Percentiles rank a stretch among this genome's conserved stretches.
Evolutionary conservation across 2,888 invertebrate genomes (phyloP).

Genomic region (Adelognathus sp.): DNA sequence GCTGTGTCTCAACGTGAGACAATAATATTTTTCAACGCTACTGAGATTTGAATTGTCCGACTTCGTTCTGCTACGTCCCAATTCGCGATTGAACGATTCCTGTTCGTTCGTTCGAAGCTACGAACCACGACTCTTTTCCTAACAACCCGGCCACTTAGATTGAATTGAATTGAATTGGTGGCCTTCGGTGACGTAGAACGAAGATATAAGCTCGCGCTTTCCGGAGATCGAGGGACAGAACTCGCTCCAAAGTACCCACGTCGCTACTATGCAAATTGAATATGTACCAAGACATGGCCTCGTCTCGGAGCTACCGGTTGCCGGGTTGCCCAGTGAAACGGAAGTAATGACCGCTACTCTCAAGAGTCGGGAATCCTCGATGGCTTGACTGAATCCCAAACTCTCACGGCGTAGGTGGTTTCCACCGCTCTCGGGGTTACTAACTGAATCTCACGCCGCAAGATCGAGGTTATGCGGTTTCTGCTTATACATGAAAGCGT

Average conservation of each 20-base stretch:
- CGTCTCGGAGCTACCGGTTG: slow-evolving; percentile 7
- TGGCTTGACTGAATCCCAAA: slow-evolving; percentile 10
- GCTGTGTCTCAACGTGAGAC: too few species aligned
- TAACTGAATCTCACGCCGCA: slow-evolving; percentile 22
- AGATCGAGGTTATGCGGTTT: slow-evolving; percentile 11
- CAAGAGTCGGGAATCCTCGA: slow-evolving; percentile 25
- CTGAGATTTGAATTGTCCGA: too few species aligned
- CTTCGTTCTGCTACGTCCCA: too few species aligned
- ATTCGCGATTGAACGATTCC: not conserved
- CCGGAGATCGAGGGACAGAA: not conserved
- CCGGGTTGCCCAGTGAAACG: slow-evolving; percentile 33
- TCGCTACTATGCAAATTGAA: slow-evolving; percentile 50
- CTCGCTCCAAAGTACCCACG: slow-evolving; percentile 10
- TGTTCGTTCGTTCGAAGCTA: not conserved
- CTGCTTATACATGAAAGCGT: slow-evolving; percentile 13
- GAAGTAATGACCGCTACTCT: slow-evolving; percentile 31
- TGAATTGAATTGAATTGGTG: slow-evolving; percentile 3
- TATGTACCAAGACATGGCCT: slow-evolving; percentile 35
- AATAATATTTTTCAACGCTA: too few species aligned
- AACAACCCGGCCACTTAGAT: not conserved
- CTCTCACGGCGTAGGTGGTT: slow-evolving; percentile 6
- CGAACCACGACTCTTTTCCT: not conserved
- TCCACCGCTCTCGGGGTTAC: not conserved
- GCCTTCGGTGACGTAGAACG: not conserved
- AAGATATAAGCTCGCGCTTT: not conserved